Percentiles rank a stretch among this genome's conserved stretches.
phyloP scores from a whole-genome alignment of 2,888 invertebrate species.

The Hyposoter dolosus region DNA sequence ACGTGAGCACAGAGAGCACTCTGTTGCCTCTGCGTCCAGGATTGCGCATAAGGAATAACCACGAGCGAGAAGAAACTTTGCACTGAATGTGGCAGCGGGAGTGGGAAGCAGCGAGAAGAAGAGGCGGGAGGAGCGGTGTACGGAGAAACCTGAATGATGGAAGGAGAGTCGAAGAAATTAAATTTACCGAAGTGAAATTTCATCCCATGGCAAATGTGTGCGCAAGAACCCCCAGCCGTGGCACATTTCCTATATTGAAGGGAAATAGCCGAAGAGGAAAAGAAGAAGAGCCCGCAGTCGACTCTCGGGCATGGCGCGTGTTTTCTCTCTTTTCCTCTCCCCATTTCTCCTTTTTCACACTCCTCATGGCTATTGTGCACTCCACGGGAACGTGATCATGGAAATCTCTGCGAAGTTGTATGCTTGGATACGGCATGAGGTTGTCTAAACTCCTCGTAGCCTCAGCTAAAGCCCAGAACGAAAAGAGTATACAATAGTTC shows the following conservation, averaged over 20 bases:
- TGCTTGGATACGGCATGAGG: conserved; percentile 35
- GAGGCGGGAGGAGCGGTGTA: not conserved
- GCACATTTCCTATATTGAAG: not conserved
- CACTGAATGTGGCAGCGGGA: conserved; percentile 1
- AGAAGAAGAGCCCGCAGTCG: conserved; percentile 22
- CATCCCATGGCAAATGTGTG: conserved; percentile 66
- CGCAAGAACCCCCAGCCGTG: conserved; percentile 35
- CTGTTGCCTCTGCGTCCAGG: conserved; percentile 68
- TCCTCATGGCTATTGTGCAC: conserved; percentile 58
- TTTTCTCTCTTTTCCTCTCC: not conserved
- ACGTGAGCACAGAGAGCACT: conserved; percentile 60
- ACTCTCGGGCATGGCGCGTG: conserved; percentile 13
- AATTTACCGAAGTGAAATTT: conserved; percentile 75
- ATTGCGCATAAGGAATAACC: conserved; percentile 45
- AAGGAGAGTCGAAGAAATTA: conserved; percentile 72
- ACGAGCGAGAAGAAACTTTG: conserved; percentile 45
- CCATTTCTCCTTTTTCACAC: conserved; percentile 12
- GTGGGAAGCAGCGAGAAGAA: conserved; percentile 6
- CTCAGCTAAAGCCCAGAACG: conserved; percentile 53
- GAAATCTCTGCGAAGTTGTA: conserved; percentile 43
- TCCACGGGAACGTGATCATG: conserved; percentile 47
- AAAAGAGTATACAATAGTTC: conserved; percentile 76
- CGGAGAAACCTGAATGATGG: conserved; percentile 1
- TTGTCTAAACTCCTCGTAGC: conserved; percentile 37
- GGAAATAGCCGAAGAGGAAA: too few relatives aligned